These are phyloP conservation scores for Actenoides lindsayi DNA, from an alignment of 2,113 vertebrate species.

Conservation along the genomic window DNA sequence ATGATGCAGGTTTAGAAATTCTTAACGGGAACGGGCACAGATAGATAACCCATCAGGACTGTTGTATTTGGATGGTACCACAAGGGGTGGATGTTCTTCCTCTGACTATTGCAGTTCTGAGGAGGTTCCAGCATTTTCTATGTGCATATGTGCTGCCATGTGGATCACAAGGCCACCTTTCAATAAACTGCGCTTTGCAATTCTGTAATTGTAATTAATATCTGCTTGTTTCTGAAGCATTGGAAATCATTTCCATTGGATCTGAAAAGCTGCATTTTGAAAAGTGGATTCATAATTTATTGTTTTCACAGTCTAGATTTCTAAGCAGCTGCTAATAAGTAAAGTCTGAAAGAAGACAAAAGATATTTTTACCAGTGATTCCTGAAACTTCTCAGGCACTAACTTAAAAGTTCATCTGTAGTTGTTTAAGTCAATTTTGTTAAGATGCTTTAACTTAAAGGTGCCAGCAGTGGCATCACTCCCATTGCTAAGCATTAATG, in stretches of 20 bases:
- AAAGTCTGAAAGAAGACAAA: background rate
- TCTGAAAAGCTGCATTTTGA: background rate
- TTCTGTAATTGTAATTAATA: background rate
- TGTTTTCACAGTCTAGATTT: background rate
- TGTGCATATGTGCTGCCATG: background rate
- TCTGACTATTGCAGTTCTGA: background rate
- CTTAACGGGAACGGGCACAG: background rate
- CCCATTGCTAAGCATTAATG: background rate
- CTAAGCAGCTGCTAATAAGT: background rate
- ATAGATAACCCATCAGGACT: background rate
- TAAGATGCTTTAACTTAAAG: background rate
- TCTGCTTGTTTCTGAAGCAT: background rate
- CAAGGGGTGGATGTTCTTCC: background rate
- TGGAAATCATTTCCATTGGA: background rate
- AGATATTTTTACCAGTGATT: background rate
- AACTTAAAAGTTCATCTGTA: background rate
- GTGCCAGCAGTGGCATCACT: slow-evolving; percentile 1
- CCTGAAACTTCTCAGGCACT: background rate
- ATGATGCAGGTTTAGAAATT: background rate
- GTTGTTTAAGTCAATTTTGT: background rate
- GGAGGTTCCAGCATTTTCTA: background rate
- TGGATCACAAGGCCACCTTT: background rate
- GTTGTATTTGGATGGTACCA: background rate
- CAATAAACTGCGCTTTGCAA: background rate
- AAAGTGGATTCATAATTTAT: background rate